Percentiles rank a stretch among this genome's conserved stretches.
phyloP scores from a whole-genome alignment of 2,797 vertebrate species.

The Balearica regulorum region DNA sequence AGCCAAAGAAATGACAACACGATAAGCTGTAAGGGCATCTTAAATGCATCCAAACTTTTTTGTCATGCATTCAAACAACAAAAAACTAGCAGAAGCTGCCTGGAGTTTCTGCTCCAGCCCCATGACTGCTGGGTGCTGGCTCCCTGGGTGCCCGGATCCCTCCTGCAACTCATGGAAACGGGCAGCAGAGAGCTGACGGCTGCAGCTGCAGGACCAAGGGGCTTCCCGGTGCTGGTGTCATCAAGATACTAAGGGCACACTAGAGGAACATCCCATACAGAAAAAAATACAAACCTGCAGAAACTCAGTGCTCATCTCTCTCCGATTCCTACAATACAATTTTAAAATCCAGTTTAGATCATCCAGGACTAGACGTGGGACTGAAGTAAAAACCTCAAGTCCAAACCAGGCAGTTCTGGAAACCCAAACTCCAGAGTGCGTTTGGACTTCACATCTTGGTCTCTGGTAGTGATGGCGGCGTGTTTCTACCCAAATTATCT shows the following conservation, averaged over 20 bases:
- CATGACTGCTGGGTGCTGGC: not conserved
- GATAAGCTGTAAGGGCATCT: not conserved
- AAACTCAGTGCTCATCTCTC: not conserved
- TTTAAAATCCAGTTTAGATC: not conserved
- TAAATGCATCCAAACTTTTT: not conserved
- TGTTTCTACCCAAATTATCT: not conserved
- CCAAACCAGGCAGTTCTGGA: not conserved
- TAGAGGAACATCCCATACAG: not conserved
- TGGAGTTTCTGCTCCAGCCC: not conserved
- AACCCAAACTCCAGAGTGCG: not conserved
- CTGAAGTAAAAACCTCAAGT: not conserved
- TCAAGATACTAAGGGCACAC: not conserved
- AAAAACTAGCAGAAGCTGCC: not conserved
- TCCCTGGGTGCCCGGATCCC: not conserved
- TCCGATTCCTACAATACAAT: not conserved
- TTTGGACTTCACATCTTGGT: not conserved
- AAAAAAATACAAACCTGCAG: not conserved
- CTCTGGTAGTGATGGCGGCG: accelerated
- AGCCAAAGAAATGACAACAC: not conserved
- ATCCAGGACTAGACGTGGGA: not conserved
- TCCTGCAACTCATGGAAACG: accelerated
- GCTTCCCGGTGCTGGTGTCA: not conserved
- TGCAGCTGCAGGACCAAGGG: not conserved
- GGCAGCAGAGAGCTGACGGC: not conserved
- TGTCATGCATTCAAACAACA: not conserved